These are phyloP conservation scores for Meliscaeva auricollis DNA, from an alignment of 2,888 invertebrate genomes.

Conservation along the genomic window DNA sequence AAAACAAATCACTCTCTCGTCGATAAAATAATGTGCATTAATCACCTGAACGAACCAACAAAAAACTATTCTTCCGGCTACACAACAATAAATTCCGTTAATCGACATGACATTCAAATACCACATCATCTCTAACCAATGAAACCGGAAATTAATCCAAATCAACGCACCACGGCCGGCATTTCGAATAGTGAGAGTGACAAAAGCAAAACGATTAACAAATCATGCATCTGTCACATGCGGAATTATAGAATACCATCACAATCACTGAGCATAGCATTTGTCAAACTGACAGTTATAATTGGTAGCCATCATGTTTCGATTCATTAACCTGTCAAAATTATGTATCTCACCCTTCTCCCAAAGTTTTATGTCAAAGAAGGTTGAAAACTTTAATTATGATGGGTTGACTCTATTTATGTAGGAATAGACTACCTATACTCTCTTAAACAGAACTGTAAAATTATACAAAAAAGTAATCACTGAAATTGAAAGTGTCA, in stretches of 20 bases:
- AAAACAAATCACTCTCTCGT: too few species aligned
- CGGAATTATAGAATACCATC: not conserved
- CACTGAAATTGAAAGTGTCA: slow-evolving; percentile 57
- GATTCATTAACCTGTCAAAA: slow-evolving; percentile 30
- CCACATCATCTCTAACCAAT: not conserved
- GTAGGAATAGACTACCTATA: slow-evolving; percentile 32
- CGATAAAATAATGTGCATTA: not conserved
- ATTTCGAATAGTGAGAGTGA: not conserved
- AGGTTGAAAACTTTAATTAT: slow-evolving; percentile 23
- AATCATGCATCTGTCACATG: slow-evolving; percentile 37
- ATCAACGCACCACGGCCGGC: slow-evolving; percentile 11
- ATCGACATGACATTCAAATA: not conserved
- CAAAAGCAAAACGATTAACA: slow-evolving; percentile 9
- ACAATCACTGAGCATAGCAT: too few species aligned
- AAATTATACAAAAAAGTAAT: not conserved
- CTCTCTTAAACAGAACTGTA: too few species aligned
- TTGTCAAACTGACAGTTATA: slow-evolving; percentile 21
- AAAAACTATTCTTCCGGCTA: not conserved
- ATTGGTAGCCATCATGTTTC: slow-evolving; percentile 7
- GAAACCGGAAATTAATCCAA: slow-evolving; percentile 24
- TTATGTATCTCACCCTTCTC: not conserved
- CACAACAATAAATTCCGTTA: not conserved
- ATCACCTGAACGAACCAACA: not conserved
- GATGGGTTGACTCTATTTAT: slow-evolving; percentile 45
- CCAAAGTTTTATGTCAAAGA: not conserved